Evolutionary conservation across 1,140 invertebrate species (phyloP).

Genomic region (Pseudomyrmex cubaensis): DNA sequence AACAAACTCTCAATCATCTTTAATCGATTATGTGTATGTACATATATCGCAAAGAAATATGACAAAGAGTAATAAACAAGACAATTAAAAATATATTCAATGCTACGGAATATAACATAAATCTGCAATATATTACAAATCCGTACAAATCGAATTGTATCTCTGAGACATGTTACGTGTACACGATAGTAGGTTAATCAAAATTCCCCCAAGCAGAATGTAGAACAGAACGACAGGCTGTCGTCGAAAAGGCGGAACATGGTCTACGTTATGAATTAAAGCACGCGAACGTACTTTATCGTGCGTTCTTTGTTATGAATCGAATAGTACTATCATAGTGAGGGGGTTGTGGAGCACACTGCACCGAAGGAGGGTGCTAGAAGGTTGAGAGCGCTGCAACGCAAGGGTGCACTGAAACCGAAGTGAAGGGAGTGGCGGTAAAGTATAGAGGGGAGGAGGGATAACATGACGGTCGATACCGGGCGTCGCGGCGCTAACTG

Average conservation of each 20-base stretch:
- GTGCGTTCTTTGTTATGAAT: constrained; percentile 65
- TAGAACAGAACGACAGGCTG: not conserved
- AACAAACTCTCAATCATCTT: too few relatives aligned
- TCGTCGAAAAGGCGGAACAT: constrained; percentile 13
- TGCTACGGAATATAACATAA: too few relatives aligned
- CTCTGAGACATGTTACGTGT: not conserved
- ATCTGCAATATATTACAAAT: not conserved
- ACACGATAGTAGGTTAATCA: not conserved
- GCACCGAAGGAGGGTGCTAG: constrained; percentile 39
- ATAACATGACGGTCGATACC: constrained; percentile 75
- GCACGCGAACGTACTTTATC: constrained; percentile 70
- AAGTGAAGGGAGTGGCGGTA: constrained; percentile 40
- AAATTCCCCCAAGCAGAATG: not conserved
- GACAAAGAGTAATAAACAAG: too few relatives aligned
- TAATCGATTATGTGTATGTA: too few relatives aligned
- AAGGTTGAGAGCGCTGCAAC: constrained; percentile 17
- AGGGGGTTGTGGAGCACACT: constrained; percentile 28
- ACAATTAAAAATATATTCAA: too few relatives aligned
- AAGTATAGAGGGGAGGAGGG: constrained; percentile 20
- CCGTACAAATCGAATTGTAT: not conserved
- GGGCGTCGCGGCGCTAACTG: constrained; percentile 75
- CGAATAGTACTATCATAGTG: constrained; percentile 73
- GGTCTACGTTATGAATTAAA: constrained; percentile 69
- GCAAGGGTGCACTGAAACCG: constrained; percentile 25
- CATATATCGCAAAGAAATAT: too few relatives aligned